A percentile compares a stretch with the other conserved stretches of the same genome.
Conservation (phyloP, 2,113 vertebrate genomes). For the Castor canadensis region DNA sequence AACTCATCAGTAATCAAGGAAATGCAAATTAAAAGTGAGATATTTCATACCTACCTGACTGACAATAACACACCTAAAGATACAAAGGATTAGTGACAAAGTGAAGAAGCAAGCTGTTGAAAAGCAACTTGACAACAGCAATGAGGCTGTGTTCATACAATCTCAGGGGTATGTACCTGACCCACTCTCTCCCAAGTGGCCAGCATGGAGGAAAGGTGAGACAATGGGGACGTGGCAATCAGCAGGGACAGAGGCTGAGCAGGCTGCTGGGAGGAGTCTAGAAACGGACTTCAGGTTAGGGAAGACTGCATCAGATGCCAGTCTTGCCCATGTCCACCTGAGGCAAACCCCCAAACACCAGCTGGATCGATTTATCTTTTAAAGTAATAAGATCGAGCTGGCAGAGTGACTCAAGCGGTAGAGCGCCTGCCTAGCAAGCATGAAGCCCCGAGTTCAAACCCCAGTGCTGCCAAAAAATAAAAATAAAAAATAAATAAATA, state of each 20-base stretch:
- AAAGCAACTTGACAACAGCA: not conserved
- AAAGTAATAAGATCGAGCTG: too few relatives aligned
- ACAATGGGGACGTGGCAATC: not conserved
- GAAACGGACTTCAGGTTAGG: not conserved
- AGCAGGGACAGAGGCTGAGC: not conserved
- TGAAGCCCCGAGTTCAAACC: too few relatives aligned
- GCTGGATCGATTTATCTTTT: not conserved
- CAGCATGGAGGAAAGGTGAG: not conserved
- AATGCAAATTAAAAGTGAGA: conserved; percentile 56
- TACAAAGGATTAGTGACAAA: not conserved
- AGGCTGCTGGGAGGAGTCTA: not conserved
- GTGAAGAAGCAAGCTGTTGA: not conserved
- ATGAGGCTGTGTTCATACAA: not conserved
- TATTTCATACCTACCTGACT: conserved; percentile 22
- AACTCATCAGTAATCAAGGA: conserved; percentile 46
- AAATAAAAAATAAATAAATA: too few relatives aligned
- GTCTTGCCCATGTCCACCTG: not conserved
- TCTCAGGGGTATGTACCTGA: not conserved
- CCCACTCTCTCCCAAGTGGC: not conserved
- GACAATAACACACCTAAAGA: conserved; percentile 39
- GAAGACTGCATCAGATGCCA: not conserved
- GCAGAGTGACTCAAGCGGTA: too few relatives aligned
- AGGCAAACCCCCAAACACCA: not conserved
- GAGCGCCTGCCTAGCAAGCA: too few relatives aligned
- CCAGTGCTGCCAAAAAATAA: too few relatives aligned